phyloP scores from a whole-genome alignment of 2,113 vertebrate genomes.

The Chaetorhynchus papuensis region DNA sequence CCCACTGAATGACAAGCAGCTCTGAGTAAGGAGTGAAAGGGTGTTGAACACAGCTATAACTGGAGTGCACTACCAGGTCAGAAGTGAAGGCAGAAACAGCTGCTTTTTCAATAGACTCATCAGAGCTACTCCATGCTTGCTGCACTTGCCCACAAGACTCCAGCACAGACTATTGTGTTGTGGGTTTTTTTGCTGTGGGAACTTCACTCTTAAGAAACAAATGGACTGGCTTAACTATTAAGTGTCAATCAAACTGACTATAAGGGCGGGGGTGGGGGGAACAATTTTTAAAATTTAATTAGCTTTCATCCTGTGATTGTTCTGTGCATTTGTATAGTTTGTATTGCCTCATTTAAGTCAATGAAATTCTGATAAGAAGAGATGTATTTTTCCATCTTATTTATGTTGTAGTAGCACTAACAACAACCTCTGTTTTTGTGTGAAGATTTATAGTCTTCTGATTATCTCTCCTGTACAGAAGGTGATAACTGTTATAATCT shows the following conservation, averaged over 20 bases:
- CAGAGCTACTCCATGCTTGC: constrained; percentile 6
- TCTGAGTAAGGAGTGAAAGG: constrained; percentile 28
- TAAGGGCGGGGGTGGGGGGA: background rate
- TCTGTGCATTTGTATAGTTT: constrained; percentile 36
- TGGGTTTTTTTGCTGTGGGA: constrained; percentile 44
- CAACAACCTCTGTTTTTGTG: background rate
- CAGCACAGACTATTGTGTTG: constrained; percentile 64
- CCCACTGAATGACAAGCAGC: constrained; percentile 9
- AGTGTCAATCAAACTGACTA: constrained; percentile 72
- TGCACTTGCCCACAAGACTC: constrained; percentile 55
- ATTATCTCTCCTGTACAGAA: background rate
- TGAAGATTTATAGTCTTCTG: constrained; percentile 4
- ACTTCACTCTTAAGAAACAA: constrained; percentile 60
- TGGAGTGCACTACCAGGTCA: constrained; percentile 37
- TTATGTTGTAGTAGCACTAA: background rate
- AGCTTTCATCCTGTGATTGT: constrained; percentile 30
- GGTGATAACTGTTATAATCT: background rate
- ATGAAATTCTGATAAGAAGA: constrained; percentile 9
- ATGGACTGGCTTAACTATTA: constrained; percentile 70
- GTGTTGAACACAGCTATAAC: constrained; percentile 35
- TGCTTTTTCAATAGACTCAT: constrained; percentile 60
- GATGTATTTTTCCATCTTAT: background rate
- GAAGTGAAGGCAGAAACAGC: constrained; percentile 61
- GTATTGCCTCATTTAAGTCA: constrained; percentile 45
- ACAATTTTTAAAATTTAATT: constrained; percentile 57